Percentiles rank a stretch among this genome's conserved stretches.
phyloP scores from a whole-genome alignment of 2,113 vertebrate genomes.

The Scalopus aquaticus region DNA sequence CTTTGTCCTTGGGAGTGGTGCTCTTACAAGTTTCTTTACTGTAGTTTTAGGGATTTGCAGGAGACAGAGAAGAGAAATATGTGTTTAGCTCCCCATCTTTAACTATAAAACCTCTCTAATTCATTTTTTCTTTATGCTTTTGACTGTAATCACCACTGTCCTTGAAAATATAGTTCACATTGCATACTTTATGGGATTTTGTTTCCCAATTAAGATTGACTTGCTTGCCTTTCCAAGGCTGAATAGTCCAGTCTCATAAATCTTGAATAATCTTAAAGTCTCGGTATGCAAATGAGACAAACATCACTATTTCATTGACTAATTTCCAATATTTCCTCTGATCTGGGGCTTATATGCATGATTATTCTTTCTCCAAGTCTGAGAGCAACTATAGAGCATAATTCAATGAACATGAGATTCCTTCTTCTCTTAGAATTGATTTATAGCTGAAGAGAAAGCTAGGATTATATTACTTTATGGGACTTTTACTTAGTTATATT shows the following conservation, averaged over 20 bases:
- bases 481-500: not conserved
- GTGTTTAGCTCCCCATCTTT: not conserved
- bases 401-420: not conserved
- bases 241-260: not conserved
- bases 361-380: not conserved
- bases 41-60: not conserved
- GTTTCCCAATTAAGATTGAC: not conserved
- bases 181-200: not conserved
- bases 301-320: not conserved
- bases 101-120: not conserved
- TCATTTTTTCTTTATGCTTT: constrained; percentile 12
- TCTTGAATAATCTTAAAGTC: not conserved
- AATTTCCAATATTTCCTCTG: constrained; percentile 4
- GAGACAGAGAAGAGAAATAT: not conserved
- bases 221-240: not conserved
- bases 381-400: not conserved
- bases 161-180: not conserved
- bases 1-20: not conserved
- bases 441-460: not conserved
- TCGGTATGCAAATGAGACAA: not conserved
- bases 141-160: not conserved
- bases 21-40: not conserved
- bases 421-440: not conserved
- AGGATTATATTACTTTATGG: not conserved
- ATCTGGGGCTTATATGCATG: not conserved